phyloP scores from a whole-genome alignment of 2,113 vertebrate genomes.

The Oreamnos americanus region DNA sequence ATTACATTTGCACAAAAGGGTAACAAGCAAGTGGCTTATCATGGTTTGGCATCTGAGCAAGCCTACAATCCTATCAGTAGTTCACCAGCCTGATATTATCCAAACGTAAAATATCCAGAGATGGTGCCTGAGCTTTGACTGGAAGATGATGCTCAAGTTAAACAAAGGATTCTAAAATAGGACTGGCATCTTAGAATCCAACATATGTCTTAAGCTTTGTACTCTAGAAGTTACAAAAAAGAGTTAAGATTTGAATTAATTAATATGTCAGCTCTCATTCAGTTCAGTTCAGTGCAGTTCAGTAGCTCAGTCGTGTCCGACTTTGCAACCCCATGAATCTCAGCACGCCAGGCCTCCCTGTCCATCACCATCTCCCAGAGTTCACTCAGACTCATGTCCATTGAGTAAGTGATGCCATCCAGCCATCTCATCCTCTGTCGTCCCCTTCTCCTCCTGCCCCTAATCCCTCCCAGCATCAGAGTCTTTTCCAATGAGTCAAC shows the following conservation, averaged over 20 bases:
- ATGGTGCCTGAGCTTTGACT: background rate
- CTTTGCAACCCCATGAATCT: no score
- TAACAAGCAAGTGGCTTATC: background rate
- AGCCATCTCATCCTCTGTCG: no score
- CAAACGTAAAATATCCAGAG: background rate
- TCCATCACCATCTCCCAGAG: fast-evolving
- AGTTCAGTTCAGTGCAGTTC: no score
- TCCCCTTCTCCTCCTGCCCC: no score
- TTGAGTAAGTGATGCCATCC: fast-evolving
- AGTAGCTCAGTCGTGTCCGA: no score
- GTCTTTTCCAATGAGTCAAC: no score
- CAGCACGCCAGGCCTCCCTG: no score
- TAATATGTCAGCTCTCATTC: background rate
- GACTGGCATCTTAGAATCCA: conserved; percentile 4
- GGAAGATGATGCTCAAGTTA: background rate
- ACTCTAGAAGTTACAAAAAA: background rate
- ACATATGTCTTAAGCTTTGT: background rate
- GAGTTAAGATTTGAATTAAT: background rate
- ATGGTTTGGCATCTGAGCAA: background rate
- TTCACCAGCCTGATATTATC: background rate
- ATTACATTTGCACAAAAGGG: background rate
- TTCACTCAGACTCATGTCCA: no score
- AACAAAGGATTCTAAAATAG: background rate
- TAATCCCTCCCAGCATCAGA: no score
- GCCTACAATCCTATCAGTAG: background rate